Conservation (phyloP, 2,797 vertebrate genomes). For the Podarcis siculus region DNA sequence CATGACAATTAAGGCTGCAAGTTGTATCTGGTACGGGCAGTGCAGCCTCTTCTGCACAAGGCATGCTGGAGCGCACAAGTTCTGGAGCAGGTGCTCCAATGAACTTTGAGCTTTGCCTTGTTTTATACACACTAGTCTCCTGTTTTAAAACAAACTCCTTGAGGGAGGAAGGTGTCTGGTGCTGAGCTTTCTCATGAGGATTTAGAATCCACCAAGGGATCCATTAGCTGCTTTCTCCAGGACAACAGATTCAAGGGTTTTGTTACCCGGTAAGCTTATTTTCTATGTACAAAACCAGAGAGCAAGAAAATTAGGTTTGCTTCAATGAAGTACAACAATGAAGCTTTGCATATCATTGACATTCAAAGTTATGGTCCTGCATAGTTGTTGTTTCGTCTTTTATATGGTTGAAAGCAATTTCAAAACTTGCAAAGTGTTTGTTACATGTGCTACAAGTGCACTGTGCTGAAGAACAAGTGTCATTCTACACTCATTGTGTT, state of each 20-base stretch:
- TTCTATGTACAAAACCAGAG: slow-evolving; percentile 11
- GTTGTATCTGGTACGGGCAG: background rate
- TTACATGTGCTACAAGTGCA: background rate
- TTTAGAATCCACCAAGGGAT: background rate
- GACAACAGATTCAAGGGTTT: slow-evolving; percentile 7
- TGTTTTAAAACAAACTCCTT: background rate
- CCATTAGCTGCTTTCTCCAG: slow-evolving; percentile 6
- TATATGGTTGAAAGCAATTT: background rate
- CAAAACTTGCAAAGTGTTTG: slow-evolving; percentile 9
- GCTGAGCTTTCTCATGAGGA: background rate
- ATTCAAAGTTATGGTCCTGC: slow-evolving; percentile 6
- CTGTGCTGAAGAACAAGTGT: background rate
- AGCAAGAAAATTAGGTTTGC: background rate
- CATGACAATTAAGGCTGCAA: background rate
- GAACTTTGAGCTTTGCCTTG: background rate
- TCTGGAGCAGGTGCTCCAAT: background rate
- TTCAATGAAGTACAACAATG: background rate
- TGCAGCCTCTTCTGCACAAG: background rate
- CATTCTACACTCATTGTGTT: background rate
- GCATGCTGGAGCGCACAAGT: background rate
- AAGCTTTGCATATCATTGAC: slow-evolving; percentile 10
- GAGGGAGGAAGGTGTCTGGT: too few species aligned
- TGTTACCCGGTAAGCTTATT: slow-evolving; percentile 15
- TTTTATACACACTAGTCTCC: background rate
- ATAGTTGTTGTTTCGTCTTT: background rate